Percentiles rank a stretch among this genome's conserved stretches.
phyloP scores from a whole-genome alignment of 2,113 vertebrate species.

The Leiothrix lutea region DNA sequence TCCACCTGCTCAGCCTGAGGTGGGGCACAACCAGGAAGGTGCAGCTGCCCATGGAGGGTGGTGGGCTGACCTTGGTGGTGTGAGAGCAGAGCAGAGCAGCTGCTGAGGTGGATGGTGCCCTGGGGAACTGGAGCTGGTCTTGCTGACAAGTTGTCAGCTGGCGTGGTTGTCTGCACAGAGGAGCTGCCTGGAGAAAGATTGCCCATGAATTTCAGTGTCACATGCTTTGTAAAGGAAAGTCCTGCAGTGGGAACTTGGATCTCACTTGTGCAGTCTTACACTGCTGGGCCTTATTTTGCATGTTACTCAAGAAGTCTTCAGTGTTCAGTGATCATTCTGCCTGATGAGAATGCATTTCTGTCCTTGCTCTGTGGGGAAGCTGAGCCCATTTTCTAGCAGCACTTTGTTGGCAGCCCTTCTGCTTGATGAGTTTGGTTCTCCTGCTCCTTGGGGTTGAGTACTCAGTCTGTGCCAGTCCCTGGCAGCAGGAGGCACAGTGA shows the following conservation, averaged over 20 bases:
- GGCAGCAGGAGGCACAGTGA: background rate
- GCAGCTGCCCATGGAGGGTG: background rate
- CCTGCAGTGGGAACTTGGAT: background rate
- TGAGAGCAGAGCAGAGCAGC: background rate
- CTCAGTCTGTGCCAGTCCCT: background rate
- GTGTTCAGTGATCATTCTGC: background rate
- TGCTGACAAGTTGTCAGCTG: background rate
- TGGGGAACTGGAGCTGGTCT: background rate
- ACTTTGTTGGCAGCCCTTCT: background rate
- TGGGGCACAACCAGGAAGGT: background rate
- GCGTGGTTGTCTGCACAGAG: background rate
- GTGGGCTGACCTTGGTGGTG: background rate
- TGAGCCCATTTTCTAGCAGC: background rate
- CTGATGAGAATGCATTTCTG: background rate
- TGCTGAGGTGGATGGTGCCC: background rate
- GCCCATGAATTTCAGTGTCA: background rate
- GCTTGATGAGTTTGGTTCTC: background rate
- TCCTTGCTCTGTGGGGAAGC: background rate
- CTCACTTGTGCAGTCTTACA: background rate
- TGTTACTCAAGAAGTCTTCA: background rate
- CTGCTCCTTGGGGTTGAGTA: background rate
- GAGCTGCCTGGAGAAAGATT: background rate
- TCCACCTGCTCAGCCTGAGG: accelerated
- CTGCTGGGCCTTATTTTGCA: background rate
- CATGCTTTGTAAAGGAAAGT: accelerated